phyloP scores from a whole-genome alignment of 2,113 vertebrate species.

The Coracopsis vasa region DNA sequence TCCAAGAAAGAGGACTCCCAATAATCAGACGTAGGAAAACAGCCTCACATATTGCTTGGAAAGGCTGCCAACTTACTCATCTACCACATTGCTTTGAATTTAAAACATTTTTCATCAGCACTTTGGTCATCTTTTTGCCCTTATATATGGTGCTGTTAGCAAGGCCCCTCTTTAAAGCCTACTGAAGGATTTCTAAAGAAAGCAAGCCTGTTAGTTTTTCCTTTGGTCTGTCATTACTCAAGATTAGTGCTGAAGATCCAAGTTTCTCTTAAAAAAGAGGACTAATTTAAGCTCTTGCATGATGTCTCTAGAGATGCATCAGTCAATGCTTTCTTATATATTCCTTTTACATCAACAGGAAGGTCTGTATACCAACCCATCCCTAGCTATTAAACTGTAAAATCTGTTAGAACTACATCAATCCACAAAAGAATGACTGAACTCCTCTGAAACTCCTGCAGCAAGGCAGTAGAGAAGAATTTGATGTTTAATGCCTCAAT shows the following conservation, averaged over 20 bases:
- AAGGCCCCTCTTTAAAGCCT: not conserved
- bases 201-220: not conserved
- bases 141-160: not conserved
- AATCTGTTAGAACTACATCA: not conserved
- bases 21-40: not conserved
- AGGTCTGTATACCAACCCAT: not conserved
- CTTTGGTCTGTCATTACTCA: conserved; percentile 28
- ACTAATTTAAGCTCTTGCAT: conserved; percentile 47
- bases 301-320: conserved; percentile 31
- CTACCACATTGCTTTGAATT: not conserved
- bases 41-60: not conserved
- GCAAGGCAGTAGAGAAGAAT: not conserved
- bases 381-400: not conserved
- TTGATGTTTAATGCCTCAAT: not conserved
- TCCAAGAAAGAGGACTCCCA: not conserved
- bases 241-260: conserved; percentile 1
- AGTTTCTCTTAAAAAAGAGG: conserved; percentile 46
- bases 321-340: not conserved
- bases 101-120: conserved; percentile 6
- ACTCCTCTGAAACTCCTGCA: not conserved
- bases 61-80: not conserved
- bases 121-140: not conserved
- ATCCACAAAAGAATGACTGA: not conserved
- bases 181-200: not conserved
- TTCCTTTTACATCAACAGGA: not conserved